Evolutionary conservation across 2,888 invertebrate genomes (phyloP).

Genomic region (Nephrocerus scutellatus): DNA sequence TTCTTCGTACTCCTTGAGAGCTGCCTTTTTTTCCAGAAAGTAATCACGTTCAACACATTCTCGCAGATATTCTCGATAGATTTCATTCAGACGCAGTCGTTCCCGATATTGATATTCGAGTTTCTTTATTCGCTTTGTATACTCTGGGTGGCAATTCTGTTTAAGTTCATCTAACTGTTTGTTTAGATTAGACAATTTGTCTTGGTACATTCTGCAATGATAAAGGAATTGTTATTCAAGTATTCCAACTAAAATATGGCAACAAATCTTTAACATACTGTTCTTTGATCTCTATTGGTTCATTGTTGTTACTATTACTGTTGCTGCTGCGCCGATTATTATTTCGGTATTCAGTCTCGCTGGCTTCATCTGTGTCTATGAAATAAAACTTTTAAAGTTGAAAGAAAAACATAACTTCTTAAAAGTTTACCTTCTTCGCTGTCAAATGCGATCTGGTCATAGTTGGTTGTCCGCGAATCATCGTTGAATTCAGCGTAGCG

Average conservation of each 20-base stretch:
- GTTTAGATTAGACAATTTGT: slow-evolving; percentile 80
- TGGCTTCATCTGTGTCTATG: slow-evolving; percentile 90
- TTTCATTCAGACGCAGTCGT: slow-evolving; percentile 66
- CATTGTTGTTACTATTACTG: slow-evolving; percentile 34
- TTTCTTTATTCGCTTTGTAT: slow-evolving; percentile 70
- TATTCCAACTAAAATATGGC: not conserved
- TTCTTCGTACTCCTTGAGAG: slow-evolving; percentile 89
- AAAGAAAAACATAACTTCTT: slow-evolving; percentile 6
- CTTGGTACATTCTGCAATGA: slow-evolving; percentile 71
- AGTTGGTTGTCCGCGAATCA: slow-evolving; percentile 31
- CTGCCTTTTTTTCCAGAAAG: slow-evolving; percentile 77
- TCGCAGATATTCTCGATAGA: slow-evolving; percentile 71
- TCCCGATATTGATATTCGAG: slow-evolving; percentile 78
- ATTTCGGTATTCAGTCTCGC: slow-evolving; percentile 86
- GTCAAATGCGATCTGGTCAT: slow-evolving; percentile 39
- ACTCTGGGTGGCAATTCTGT: slow-evolving; percentile 81
- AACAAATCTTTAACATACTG: slow-evolving; percentile 33
- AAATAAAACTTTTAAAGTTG: slow-evolving; percentile 10
- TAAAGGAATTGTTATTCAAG: not conserved
- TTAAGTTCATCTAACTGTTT: slow-evolving; percentile 84
- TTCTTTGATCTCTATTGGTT: slow-evolving; percentile 43
- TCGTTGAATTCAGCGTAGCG: slow-evolving; percentile 29
- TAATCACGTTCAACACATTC: slow-evolving; percentile 86
- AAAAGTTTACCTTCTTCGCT: slow-evolving; percentile 52
- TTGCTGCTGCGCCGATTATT: slow-evolving; percentile 31